Base-by-base conservation (phyloP, 2,888 invertebrate genomes). In the Psylliodes chrysocephalus region DNA sequence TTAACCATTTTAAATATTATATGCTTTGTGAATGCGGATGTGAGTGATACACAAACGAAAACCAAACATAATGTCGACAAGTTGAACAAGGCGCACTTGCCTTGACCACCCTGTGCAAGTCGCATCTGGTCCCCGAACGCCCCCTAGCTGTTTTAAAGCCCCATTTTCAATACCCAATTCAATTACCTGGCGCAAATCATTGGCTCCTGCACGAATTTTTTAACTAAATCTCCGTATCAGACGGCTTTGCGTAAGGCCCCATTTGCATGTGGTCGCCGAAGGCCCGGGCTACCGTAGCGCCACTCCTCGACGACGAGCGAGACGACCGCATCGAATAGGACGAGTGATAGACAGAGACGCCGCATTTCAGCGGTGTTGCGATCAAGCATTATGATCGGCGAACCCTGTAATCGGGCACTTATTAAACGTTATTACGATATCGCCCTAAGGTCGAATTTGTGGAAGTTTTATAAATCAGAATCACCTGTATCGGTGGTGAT, bases 351-450 rank as follows among this genome's bases (percentile, higher is more conserved):
- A 75, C 63, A 61, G 64, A 71, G 75, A 75, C 67, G 60, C 68
- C 67, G 66, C 56, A 74, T 70, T 63, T 62, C 68, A 73, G 73
- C 71, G 72, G 71, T 72, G 70, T 69, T 70, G 28, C 17, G 75
- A 77, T 77, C 77, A 73, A 71, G 69, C 70, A 74, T 74, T 75
- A 75, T 70, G 77, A 78, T 76, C 75, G 66, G 68, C 70, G 74
- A 75, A 76, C 77, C 77, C 77, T 74, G 76, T 78, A 78, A 78
- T 78, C 75, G 75, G 65, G 71, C 71, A 75, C 74, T 77, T 77
- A 78, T 78, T 78, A 78, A 70, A 76, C 77, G 74, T 77, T 77
- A 78, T 78, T 78, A 78, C 77, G 72, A 69, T 64, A 65, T 53
- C 49, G 30, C 65, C 71, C 70, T 35, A 46, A 51, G 64, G 71